These are phyloP conservation scores for Ctenodactylus gundi DNA, from an alignment of 2,113 vertebrate species.

Conservation along the genomic window DNA sequence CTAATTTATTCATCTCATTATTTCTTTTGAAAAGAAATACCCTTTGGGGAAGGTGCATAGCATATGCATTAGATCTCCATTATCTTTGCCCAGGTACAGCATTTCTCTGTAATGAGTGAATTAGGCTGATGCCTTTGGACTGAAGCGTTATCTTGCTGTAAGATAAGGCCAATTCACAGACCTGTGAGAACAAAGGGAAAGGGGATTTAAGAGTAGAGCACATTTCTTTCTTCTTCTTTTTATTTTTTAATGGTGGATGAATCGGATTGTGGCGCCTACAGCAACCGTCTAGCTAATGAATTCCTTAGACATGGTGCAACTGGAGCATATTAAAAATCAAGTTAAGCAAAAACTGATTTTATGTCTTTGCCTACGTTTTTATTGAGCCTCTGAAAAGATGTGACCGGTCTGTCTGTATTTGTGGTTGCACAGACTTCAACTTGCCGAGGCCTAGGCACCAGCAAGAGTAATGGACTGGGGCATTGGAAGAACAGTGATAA, in stretches of 20 bases:
- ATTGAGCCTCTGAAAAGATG: constrained; percentile 38
- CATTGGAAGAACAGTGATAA: neutral
- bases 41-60: constrained; percentile 41
- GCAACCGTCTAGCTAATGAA: constrained; percentile 60
- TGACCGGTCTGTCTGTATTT: constrained; percentile 37
- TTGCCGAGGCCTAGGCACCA: neutral
- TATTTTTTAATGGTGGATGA: too few relatives aligned
- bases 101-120: constrained; percentile 53
- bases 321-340: constrained; percentile 40
- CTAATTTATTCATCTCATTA: constrained; percentile 71
- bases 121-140: constrained; percentile 29
- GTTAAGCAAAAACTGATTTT: neutral
- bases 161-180: constrained; percentile 37
- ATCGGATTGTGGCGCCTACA: constrained; percentile 11
- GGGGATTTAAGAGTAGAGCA: neutral
- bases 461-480: neutral
- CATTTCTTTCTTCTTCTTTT: constrained; percentile 24
- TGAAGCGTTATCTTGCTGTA: constrained; percentile 9
- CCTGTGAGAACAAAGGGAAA: neutral
- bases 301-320: constrained; percentile 22
- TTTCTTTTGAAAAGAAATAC: constrained; percentile 57
- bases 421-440: neutral
- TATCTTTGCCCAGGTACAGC: constrained; percentile 31
- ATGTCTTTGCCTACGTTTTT: neutral
- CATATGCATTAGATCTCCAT: constrained; percentile 58